Evolutionary conservation across 1,140 invertebrate species (phyloP), one percentile per base, ranked within the genome.

Genomic region (Lutraria rhynchaena): DNA sequence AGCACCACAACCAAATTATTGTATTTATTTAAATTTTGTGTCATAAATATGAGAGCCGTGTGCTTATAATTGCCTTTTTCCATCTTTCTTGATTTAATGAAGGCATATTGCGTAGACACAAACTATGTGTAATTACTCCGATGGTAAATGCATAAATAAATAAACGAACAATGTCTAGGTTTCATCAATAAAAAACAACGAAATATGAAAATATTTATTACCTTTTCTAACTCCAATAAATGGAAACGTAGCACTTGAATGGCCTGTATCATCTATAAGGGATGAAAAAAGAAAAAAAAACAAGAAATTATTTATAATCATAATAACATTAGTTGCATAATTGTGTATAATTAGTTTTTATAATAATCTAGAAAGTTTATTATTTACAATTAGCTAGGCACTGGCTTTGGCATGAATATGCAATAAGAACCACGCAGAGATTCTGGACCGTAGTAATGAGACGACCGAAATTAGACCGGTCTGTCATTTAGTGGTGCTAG

Each of bases 191-290:
- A 55, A 9, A 55, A 55, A 22, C n/a, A 55, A 55, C n/a, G 44
- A 3, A 57, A 41, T 41, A 41, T 41, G 5, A 5, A 41, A 41
- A 41, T 41, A 15, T 7, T 41, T 57, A 37, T 97, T 95, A 99
- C 99, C 96, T 99, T 99, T 98, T 99, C 99, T 94, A 99, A 96
- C 95, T 99, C 99, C 95, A 99, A 95, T 93, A 99, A 96, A 95
- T 99, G 99, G 97, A 99, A 99, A 94, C 99, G 96, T 93, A 99
- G 95, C 90, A 99, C 99, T 96, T 99, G 99, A 94, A 99, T 99
- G 93, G 99, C 98, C 95, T 99, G 99, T 92, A 99, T 98, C 99
- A 99, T 99, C 98, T 99, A 96, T 87, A 97, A 96, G 90, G 91
- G 93, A 93, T 95, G 35, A 69, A 67, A 80, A 55, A 53, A 74